Conservation (phyloP, 2,888 invertebrate species). For the Cyrtodaria siliqua region DNA sequence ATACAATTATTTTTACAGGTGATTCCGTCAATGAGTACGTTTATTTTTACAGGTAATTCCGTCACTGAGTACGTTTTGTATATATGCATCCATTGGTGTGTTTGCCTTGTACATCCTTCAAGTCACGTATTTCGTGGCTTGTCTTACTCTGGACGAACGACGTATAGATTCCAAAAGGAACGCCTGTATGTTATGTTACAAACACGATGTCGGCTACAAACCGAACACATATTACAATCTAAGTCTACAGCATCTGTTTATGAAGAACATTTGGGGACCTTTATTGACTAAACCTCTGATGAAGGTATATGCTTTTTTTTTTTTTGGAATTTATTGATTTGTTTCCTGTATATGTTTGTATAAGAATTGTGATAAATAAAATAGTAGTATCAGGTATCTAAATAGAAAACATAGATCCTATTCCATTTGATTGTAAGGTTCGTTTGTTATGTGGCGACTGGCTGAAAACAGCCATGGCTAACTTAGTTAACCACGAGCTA, state of each 20-base stretch:
- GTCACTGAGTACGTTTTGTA: slow-evolving; percentile 93
- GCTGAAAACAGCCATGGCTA: too few species aligned
- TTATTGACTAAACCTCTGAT: slow-evolving; percentile 90
- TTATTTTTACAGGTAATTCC: slow-evolving; percentile 90
- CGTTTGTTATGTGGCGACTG: too few species aligned
- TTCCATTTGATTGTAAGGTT: too few species aligned
- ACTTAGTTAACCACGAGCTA: too few species aligned
- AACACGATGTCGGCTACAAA: slow-evolving; percentile 87
- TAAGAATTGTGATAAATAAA: too few species aligned
- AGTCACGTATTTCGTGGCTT: slow-evolving; percentile 93
- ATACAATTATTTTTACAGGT: too few species aligned
- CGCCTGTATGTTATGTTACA: slow-evolving; percentile 88
- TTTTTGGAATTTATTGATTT: too few species aligned
- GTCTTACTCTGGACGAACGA: slow-evolving; percentile 90
- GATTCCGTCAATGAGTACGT: too few species aligned
- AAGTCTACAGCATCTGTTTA: slow-evolving; percentile 88
- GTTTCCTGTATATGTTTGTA: too few species aligned
- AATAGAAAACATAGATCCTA: too few species aligned
- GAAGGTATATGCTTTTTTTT: slow-evolving; percentile 87
- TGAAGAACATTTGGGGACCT: slow-evolving; percentile 89
- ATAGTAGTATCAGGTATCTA: too few species aligned
- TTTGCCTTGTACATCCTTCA: slow-evolving; percentile 90
- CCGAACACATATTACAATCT: slow-evolving; percentile 88
- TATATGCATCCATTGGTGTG: slow-evolving; percentile 92
- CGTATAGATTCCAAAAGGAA: slow-evolving; percentile 76